Evolutionary conservation across 1,140 invertebrate species (phyloP), one percentile per base, ranked within the genome.

Genomic region (Drosophila athabasca): DNA sequence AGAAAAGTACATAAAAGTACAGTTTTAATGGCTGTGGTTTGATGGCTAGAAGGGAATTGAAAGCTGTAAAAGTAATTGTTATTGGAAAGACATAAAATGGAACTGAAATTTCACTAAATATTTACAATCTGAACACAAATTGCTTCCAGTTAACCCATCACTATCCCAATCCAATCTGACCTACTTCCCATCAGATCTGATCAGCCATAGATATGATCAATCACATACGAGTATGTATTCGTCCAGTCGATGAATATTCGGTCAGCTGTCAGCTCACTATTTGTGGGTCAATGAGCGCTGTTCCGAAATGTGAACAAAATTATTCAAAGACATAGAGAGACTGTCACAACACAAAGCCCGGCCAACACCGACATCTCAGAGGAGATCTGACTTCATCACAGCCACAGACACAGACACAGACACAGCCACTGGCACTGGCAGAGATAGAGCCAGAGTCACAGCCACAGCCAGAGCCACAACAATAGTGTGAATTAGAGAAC

Each of bases 401-500:
- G 45, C 8, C 35, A 44, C 3, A 55, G 13, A 29, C 6, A 26
- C 0, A 26, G 24, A 3, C 24, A 5, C 24, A 5, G 3, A 26
- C 4, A 26, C 4, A 26, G 24, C 3, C 5, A 26, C 24, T n/a
- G n/a, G n/a, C n/a, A n/a, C n/a, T n/a, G n/a, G n/a, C n/a, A n/a
- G n/a, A n/a, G n/a, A n/a, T n/a, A 5, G 24, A 26, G 24, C 24
- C 24, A 5, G 3, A 26, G 24, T 0, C 4, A 26, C 4, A 26
- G 24, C 3, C 5, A 26, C 24, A 26, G 24, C 62, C 65, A 35
- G n/a, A 31, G 45, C 6, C 35, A 29, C 29, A 74, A 74, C 70
- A 74, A 74, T 74, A 74, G 71, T 74, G 71, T 74, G 71, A 74
- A 74, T 69, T 64, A 55, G 60, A 64, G 41, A 69, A 69, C 51